Evolutionary conservation across 2,888 invertebrate species (phyloP), one percentile per base, ranked within the genome.

Genomic region (Odontocolon sp.): DNA sequence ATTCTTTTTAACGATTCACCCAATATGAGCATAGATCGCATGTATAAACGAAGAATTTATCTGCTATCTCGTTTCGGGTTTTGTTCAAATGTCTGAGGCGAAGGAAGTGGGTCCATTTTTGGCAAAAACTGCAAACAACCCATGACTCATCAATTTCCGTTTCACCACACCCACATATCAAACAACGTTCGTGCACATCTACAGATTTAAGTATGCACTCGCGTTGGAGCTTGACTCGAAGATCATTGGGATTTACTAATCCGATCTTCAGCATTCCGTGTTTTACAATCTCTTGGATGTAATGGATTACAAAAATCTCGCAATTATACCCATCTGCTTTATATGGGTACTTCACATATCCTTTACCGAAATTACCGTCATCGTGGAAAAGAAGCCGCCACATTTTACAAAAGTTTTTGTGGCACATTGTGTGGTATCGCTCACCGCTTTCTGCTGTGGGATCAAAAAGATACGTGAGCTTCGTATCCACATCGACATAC

Each of bases 321-420:
- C 69, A 68, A 57, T 68, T 68, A 26, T 57, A 57, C 4, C 68
- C 42, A 31, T 68, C 68, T 3, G 23, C 26, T 57, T 70, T 57
- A 3, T 28, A n/a, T 21, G 36, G 70, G 52, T 70, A 59, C 23
- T 14, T 5, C 33, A n/a, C 4, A 18, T 4, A 16, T 42, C 42
- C 42, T 42, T 42, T 14, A 9, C 42, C 2, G 42, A 42, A 42
- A 11, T 42, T 16, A 42, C 42, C 16, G 2, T 3, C 16, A 42
- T 16, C 16, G 2, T 18, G 6, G 3, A 42, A 42, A 42, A 42
- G 14, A 8, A 42, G 16, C 6, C 8, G 14, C 18, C 42, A 42
- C 42, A 18, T 42, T 42, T 3, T 8, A 6, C 2, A 1, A 16
- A 42, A 42, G 18, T 18, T 42, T 1, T 42, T 42, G 16, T 42